Evolutionary conservation across 2,113 vertebrate species (phyloP), one percentile per base, ranked within the genome.

Genomic region (Eclectus roratus): DNA sequence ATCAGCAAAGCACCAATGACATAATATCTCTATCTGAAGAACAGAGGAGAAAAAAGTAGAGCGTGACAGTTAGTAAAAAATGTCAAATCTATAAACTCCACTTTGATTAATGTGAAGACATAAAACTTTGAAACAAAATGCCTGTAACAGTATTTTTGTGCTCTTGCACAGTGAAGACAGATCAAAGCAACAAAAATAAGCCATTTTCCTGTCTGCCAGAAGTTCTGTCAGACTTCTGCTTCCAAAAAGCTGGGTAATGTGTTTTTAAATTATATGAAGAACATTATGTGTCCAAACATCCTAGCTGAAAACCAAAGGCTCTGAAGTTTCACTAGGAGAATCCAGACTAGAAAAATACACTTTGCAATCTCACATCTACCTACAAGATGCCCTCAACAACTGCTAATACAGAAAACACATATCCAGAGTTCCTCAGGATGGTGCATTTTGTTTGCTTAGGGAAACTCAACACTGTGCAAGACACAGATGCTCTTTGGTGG

Each of bases 181-280:
- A 90, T 80, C 58, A 94, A 94, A 94, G 71, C 17, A 73, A 80
- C 23, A 79, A 11, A 70, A 31, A 28, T 93, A 85, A 91, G 66
- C 10, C 1, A 79, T 69, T 60, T 46, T 87, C 47, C 47, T 93
- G 29, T 74, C 25, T 60, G 21, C 39, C 9, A 61, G 5, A 85
- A 85, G 31, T 78, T 90, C 58, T 58, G 3, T 7, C 79, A 77
- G 23, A 64, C 33, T 70, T 49, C 61, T 50, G 25, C 55, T 88
- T 52, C 44, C 68, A 90, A 90, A 93, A 14, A 65, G 39, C 4
- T 1, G 2, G 12, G 17, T 72, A 71, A 90, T 4, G 23, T 56
- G 53, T 35, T 66, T 82, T 49, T 55, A 77, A 88, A 85, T 28
- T 0, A 65, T 11, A 3, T 16, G 28, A 56, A 88, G 10, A 90